Conservation (phyloP, 2,113 vertebrate genomes). For the Catagonus wagneri region DNA sequence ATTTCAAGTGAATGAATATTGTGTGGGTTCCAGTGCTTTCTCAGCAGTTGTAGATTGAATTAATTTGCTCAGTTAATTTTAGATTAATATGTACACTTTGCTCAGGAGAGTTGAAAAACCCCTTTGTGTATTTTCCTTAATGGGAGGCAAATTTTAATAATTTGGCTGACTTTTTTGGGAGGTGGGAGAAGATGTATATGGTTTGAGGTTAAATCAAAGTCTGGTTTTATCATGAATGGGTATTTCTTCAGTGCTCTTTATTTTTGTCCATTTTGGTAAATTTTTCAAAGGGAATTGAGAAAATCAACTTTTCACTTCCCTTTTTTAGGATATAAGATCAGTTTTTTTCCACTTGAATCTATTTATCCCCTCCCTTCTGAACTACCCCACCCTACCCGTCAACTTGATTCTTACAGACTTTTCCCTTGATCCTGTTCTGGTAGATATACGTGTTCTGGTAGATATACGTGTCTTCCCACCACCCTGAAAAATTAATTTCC, state of each 20-base stretch:
- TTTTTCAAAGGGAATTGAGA: background rate
- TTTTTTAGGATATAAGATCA: background rate
- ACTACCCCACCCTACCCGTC: background rate
- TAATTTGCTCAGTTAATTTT: background rate
- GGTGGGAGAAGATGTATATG: background rate
- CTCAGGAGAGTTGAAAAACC: background rate
- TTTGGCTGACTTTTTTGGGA: background rate
- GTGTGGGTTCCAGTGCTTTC: background rate
- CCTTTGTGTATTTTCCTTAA: background rate
- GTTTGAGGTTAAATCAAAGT: background rate
- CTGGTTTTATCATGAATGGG: background rate
- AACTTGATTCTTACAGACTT: background rate
- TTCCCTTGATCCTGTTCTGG: background rate
- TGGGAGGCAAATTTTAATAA: background rate
- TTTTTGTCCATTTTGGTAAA: background rate
- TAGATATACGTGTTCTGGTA: background rate
- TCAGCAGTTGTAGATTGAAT: background rate
- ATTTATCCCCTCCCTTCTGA: background rate
- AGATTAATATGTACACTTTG: background rate
- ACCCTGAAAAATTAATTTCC: background rate
- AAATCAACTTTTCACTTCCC: background rate
- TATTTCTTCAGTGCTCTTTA: background rate
- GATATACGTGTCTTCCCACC: background rate
- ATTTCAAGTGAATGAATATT: background rate
- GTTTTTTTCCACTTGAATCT: background rate